Conservation (phyloP, 2,113 vertebrate species). For the Sapajus apella region DNA sequence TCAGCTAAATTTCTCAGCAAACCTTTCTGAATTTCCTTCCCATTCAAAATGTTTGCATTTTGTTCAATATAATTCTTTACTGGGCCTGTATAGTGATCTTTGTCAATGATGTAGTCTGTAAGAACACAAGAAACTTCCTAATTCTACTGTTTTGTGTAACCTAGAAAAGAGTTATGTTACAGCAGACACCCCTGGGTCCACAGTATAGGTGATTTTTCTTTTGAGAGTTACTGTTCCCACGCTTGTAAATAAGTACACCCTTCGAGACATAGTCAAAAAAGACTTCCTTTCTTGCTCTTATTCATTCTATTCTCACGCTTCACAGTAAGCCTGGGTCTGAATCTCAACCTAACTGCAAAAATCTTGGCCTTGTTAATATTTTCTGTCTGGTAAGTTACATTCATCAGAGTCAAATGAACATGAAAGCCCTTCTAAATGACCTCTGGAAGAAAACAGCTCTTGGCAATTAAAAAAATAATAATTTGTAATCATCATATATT, state of each 20-base stretch:
- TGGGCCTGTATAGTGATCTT: not conserved
- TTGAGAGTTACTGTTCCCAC: not conserved
- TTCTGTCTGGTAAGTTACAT: conserved; percentile 69
- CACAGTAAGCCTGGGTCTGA: conserved; percentile 25
- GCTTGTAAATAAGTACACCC: not conserved
- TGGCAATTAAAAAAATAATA: conserved; percentile 73
- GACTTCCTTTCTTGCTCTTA: conserved; percentile 57
- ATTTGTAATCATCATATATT: conserved; percentile 78
- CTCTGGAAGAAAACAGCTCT: conserved; percentile 79
- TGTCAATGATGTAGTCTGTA: not conserved
- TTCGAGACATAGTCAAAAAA: not conserved
- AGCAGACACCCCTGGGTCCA: not conserved
- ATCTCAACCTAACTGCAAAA: conserved; percentile 36
- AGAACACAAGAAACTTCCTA: not conserved
- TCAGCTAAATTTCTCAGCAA: not conserved
- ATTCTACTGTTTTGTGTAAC: not conserved
- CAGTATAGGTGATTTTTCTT: not conserved
- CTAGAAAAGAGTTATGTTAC: not conserved
- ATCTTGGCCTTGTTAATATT: conserved; percentile 41
- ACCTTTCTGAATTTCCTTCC: not conserved
- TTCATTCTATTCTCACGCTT: conserved; percentile 56
- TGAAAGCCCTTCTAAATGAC: conserved; percentile 62
- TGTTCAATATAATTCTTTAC: not conserved
- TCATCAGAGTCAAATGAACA: conserved; percentile 68
- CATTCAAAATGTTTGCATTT: not conserved